These are phyloP conservation scores for Neosalanx taihuensis DNA, from an alignment of 2,797 vertebrate species.

Conservation along the genomic window DNA sequence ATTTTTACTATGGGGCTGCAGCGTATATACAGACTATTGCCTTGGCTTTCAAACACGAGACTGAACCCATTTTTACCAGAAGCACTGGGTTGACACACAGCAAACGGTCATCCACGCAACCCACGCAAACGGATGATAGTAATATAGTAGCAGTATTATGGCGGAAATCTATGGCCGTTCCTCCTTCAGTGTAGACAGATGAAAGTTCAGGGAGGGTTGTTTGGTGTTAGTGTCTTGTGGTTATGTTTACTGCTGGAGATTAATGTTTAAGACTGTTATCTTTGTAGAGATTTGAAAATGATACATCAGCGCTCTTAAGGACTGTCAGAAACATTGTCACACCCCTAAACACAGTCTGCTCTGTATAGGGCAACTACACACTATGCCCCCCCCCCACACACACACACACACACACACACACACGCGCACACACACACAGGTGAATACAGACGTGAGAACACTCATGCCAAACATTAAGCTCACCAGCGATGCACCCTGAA, in stretches of 20 bases:
- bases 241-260: constrained; percentile 27
- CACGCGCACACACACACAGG: constrained; percentile 17
- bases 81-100: constrained; percentile 23
- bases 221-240: background rate
- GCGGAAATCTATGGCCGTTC: background rate
- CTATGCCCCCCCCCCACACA: constrained; percentile 12
- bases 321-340: constrained; percentile 5
- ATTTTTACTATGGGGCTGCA: constrained; percentile 45
- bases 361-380: background rate
- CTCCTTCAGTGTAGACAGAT: constrained; percentile 5
- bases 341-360: background rate
- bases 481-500: constrained; percentile 28
- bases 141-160: background rate
- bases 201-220: background rate
- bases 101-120: constrained; percentile 19
- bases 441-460: background rate
- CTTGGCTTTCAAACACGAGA: constrained; percentile 34
- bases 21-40: constrained; percentile 35
- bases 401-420: constrained; percentile 18
- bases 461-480: constrained; percentile 13
- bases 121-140: constrained; percentile 11
- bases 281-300: constrained; percentile 9
- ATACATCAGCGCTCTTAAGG: constrained; percentile 16
- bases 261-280: constrained; percentile 43
- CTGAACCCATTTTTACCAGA: constrained; percentile 7